Evolutionary conservation across 2,888 invertebrate genomes (phyloP), one percentile per base, ranked within the genome.

Genomic region (Drosophila prolongata): DNA sequence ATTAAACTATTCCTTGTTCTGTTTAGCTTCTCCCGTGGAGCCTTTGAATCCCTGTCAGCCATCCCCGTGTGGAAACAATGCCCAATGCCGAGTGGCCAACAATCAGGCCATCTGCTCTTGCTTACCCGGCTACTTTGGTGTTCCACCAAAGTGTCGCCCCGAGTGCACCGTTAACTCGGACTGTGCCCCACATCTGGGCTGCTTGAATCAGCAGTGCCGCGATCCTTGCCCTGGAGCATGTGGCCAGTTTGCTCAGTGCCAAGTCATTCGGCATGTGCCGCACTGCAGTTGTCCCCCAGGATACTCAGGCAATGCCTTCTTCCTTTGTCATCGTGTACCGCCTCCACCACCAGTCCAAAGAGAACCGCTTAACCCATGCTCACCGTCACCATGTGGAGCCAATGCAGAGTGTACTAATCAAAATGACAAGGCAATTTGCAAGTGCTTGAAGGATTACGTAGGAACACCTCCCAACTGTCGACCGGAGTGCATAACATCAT

Each of bases 141-240:
- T 94, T 74, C 96, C 96, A 42, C 95, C 96, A 37, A 94, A 95
- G 80, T 96, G 96, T 88, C 94, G 95, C 52, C 96, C 96, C 5
- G 96, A 96, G 91, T 96, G 96, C 90, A 93, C 94, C 35, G 94
- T 95, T 67, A 95, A 95, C 88, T 94, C 95, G 0, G 96, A 96
- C 87, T 96, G 96, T 90, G 92, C 95, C 0, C 95, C 94, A 62
- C 94, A 94, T 73, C 93, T 94, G 77, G 95, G 96, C 13, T 96
- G 96, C 84, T 94, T 94, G 53, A 95, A 94, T 90, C 94, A 95
- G 89, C 95, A 95, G 90, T 96, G 96, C 90, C 92, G 93, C 54
- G 95, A 96, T 90, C 96, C 96, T 1, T 96, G 96, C 80, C 95
- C 95, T 34, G 96, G 95, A 35, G 94, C 95, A 4, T 97, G 97